Conservation (phyloP, 2,113 vertebrate genomes). For the Corapipo altera region DNA sequence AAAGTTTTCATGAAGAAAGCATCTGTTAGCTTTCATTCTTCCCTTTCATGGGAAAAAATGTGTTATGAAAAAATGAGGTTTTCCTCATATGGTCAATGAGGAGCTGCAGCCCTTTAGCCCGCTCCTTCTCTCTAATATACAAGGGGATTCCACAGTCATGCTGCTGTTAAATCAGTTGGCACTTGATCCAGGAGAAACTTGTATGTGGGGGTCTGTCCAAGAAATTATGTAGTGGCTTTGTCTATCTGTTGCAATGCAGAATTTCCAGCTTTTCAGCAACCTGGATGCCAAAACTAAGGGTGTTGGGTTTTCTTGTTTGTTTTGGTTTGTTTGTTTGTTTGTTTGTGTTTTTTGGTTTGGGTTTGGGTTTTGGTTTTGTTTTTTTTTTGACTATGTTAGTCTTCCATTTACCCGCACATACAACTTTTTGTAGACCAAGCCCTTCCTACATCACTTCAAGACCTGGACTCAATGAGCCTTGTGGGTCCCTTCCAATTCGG, state of each 20-base stretch:
- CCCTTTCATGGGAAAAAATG: conserved; percentile 56
- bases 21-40: conserved; percentile 51
- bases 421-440: neutral
- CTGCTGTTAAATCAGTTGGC: neutral
- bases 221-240: neutral
- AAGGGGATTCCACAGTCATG: neutral
- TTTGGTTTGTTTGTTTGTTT: neutral
- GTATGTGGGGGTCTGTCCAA: neutral
- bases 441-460: neutral
- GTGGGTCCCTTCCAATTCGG: neutral
- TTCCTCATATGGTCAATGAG: conserved; percentile 49
- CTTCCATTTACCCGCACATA: neutral
- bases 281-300: neutral
- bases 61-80: conserved; percentile 28
- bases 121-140: neutral
- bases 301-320: neutral
- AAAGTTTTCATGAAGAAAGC: conserved; percentile 48
- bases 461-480: neutral
- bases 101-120: neutral
- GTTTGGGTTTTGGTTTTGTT: too few relatives aligned
- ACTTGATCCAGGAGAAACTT: neutral
- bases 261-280: neutral
- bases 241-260: neutral
- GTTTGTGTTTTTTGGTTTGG: too few relatives aligned
- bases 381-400: rapidly evolving